Evolutionary conservation across 1,140 invertebrate genomes (phyloP), one percentile per base, ranked within the genome.

Genomic region (Ceratosolen fusciceps): DNA sequence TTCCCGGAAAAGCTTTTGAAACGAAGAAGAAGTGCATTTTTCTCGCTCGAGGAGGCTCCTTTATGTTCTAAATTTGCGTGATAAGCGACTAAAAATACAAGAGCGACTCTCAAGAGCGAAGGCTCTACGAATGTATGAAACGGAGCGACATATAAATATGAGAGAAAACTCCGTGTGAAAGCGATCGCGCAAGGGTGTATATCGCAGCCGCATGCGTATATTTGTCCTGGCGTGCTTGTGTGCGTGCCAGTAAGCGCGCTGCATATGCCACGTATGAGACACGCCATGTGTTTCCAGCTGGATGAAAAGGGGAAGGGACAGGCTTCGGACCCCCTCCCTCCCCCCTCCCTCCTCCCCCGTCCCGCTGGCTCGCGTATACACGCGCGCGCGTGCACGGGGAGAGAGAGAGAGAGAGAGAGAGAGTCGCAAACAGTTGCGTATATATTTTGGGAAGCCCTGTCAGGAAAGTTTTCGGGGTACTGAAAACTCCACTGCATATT

Each of bases 231-330:
- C 16, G 49, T 21, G 34, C 24, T 37, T 24, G 9, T 39, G 37
- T 34, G 56, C 37, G 19, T 39, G 82, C 80, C 78, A 26, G 49
- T 16, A 58, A 1, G 24, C 34, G 56, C 71, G 82, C 56, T 85
- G 84, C 87, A 89, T 88, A 88, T 88, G 88, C 85, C 84, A 65
- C 79, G 80, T 29, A 37, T 16, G 34, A 52, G 8, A 58, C 54
- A 54, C 86, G 85, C 87, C 88, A 88, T 89, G 88, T 88, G 88
- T 87, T 89, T 88, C 85, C 86, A 88, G 86, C 83, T 88, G 88
- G 85, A 85, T 84, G 85, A 83, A 70, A 82, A 84, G 82, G 80
- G 76, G 74, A 72, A 56, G 43, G 34, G 31, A 31, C 31, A 56
- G 19, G 29, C 14, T 37, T 54, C 14, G 5, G n/a, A 2, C 39